Evolutionary conservation across 2,888 invertebrate genomes (phyloP).

Genomic region (Mantis religiosa): DNA sequence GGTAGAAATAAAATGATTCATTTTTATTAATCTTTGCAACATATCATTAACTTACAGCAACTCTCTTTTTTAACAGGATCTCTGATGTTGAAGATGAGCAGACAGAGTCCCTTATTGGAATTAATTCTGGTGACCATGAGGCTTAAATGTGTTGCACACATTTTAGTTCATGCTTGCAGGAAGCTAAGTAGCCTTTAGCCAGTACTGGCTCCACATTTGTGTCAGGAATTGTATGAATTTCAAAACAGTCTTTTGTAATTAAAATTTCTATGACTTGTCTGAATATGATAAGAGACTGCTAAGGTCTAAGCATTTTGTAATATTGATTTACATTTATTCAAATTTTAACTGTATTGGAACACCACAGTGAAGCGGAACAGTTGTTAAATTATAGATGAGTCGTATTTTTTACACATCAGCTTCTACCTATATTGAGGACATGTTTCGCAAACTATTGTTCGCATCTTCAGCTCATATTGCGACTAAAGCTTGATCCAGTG

Average conservation of each 20-base stretch:
- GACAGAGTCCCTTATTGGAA: constrained; percentile 63
- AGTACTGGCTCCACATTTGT: background rate
- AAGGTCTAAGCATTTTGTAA: background rate
- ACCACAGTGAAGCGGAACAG: no score
- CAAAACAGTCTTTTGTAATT: background rate
- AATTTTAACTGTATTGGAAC: no score
- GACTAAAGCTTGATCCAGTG: no score
- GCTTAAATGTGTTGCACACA: constrained; percentile 41
- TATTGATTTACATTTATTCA: background rate
- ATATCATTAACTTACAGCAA: background rate
- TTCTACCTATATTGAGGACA: no score
- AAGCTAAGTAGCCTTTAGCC: background rate
- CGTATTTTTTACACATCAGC: no score
- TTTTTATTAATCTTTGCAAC: no score
- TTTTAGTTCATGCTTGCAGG: background rate
- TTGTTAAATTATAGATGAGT: no score
- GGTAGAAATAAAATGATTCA: no score
- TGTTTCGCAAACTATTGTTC: no score
- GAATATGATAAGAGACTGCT: background rate
- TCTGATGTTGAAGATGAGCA: constrained; percentile 63
- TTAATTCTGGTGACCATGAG: constrained; percentile 55
- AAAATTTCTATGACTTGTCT: background rate
- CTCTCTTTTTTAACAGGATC: constrained; percentile 48
- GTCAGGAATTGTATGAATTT: background rate
- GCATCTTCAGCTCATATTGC: no score